Evolutionary conservation across 2,888 invertebrate species (phyloP).

Genomic region (Agrotis ipsilon): DNA sequence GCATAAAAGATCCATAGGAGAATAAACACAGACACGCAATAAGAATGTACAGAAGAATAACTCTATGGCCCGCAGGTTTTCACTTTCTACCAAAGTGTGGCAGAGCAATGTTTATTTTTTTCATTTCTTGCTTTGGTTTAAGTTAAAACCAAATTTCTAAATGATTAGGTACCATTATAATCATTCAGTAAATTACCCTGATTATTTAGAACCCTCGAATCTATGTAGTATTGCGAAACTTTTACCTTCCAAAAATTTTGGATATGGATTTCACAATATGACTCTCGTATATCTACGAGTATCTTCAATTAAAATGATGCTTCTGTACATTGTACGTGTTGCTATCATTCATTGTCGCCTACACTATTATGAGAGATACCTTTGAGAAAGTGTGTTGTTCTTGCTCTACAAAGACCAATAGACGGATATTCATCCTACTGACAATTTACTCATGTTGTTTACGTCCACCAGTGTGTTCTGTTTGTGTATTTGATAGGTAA

Average conservation of each 20-base stretch:
- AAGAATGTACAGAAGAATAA: conserved; percentile 18
- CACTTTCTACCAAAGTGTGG: too few species aligned
- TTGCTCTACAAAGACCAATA: conserved; percentile 40
- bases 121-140: background rate
- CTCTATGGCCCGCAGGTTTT: background rate
- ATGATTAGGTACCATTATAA: too few species aligned
- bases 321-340: conserved; percentile 11
- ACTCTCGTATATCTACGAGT: too few species aligned
- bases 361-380: conserved; percentile 11
- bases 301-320: background rate
- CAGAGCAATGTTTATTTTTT: too few species aligned
- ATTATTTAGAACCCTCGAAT: too few species aligned
- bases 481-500: conserved; percentile 18
- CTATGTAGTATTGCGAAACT: background rate
- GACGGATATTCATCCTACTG: conserved; percentile 11
- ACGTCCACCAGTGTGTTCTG: conserved; percentile 30
- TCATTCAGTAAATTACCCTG: too few species aligned
- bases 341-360: conserved; percentile 7
- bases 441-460: conserved; percentile 14
- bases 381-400: conserved; percentile 39
- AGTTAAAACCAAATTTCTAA: too few species aligned
- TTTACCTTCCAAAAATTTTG: too few species aligned
- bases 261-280: background rate
- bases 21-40: background rate
- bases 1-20: background rate